Evolutionary conservation across 2,113 vertebrate genomes (phyloP).

Genomic region (Pygoscelis adeliae): DNA sequence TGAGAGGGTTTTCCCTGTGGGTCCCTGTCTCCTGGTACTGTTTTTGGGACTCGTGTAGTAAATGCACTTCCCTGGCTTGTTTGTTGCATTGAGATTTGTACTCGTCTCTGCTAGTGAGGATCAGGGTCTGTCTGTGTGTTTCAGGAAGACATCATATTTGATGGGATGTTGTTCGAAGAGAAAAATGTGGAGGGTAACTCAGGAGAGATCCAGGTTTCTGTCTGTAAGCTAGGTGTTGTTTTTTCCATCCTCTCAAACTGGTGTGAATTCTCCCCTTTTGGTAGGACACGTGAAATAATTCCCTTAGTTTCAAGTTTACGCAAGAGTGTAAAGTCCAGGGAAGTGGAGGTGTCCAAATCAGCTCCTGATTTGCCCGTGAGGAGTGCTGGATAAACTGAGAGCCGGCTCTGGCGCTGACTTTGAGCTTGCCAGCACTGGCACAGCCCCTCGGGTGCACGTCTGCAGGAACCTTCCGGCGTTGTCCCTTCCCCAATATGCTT

Average conservation of each 20-base stretch:
- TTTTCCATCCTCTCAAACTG: not conserved
- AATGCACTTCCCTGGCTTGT: not conserved
- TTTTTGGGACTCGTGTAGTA: not conserved
- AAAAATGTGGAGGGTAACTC: not conserved
- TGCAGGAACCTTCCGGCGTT: not conserved
- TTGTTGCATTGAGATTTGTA: no score
- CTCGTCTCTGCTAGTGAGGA: not conserved
- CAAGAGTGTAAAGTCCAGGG: not conserved
- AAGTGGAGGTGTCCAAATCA: rapidly evolving
- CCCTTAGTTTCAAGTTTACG: not conserved
- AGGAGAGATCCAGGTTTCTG: not conserved
- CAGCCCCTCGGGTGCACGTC: rapidly evolving
- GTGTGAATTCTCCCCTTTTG: not conserved
- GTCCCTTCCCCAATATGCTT: rapidly evolving
- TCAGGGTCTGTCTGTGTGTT: not conserved
- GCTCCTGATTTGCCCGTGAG: rapidly evolving
- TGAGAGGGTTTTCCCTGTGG: not conserved
- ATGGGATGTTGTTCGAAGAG: rapidly evolving
- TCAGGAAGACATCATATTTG: rapidly evolving
- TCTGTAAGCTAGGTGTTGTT: not conserved
- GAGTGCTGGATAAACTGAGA: not conserved
- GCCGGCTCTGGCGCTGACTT: not conserved
- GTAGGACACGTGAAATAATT: not conserved
- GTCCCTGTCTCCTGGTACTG: not conserved
- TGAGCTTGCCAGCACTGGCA: not conserved